phyloP scores from a whole-genome alignment of 2,888 invertebrate genomes.

The Clusia tigrina region DNA sequence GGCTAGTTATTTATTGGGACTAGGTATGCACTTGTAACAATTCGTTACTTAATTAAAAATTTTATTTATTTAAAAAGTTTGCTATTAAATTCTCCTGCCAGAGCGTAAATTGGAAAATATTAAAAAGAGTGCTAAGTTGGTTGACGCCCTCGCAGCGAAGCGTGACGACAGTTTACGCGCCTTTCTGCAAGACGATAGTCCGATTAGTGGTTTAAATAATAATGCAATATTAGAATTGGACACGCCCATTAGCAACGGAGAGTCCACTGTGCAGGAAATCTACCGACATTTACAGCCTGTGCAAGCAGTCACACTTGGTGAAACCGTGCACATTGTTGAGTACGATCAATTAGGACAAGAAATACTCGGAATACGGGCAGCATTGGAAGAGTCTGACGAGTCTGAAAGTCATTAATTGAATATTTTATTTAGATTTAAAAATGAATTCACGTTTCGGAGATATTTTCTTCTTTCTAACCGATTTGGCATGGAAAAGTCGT shows the following conservation, averaged over 20 bases:
- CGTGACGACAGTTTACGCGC: slow-evolving; percentile 67
- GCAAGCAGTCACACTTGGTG: slow-evolving; percentile 67
- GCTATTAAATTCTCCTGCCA: slow-evolving; percentile 34
- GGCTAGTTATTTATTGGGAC: slow-evolving; percentile 67
- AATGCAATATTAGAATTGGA: slow-evolving; percentile 58
- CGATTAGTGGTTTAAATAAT: slow-evolving; percentile 18
- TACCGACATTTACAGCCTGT: slow-evolving; percentile 66
- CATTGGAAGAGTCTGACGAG: slow-evolving; percentile 29
- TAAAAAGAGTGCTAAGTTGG: slow-evolving; percentile 65
- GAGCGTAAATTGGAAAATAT: slow-evolving; percentile 66
- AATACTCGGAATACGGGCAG: slow-evolving; percentile 23
- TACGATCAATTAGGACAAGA: slow-evolving; percentile 66
- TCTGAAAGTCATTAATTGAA: slow-evolving; percentile 27
- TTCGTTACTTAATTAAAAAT: not conserved
- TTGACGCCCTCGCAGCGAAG: slow-evolving; percentile 66
- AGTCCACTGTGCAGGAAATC: slow-evolving; percentile 54
- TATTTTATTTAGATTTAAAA: slow-evolving; percentile 22
- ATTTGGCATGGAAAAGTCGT: slow-evolving; percentile 76
- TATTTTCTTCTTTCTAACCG: slow-evolving; percentile 72
- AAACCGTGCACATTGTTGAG: slow-evolving; percentile 66
- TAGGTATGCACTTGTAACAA: slow-evolving; percentile 67
- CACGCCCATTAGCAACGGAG: slow-evolving; percentile 61
- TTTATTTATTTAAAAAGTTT: not conserved
- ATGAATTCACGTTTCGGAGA: slow-evolving; percentile 65
- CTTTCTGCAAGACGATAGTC: slow-evolving; percentile 59